Evolutionary conservation across 1,140 invertebrate genomes (phyloP).

Genomic region (Aricia agestis): DNA sequence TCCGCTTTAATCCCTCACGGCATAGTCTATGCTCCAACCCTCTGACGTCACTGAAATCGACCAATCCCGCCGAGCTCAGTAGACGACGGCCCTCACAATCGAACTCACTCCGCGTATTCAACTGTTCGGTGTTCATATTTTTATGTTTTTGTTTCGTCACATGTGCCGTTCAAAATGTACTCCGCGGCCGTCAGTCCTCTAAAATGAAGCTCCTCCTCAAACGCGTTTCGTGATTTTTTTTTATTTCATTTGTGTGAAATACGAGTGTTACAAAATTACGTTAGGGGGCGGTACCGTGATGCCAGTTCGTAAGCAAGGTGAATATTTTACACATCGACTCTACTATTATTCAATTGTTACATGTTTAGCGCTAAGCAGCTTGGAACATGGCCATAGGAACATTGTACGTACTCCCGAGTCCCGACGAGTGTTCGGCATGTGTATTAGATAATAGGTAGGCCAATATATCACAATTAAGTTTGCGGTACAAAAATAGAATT

Average conservation of each 20-base stretch:
- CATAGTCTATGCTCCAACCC: conserved; percentile 70
- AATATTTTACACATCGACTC: conserved; percentile 35
- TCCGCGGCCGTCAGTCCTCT: conserved; percentile 54
- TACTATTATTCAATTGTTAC: conserved; percentile 27
- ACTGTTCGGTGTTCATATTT: conserved; percentile 46
- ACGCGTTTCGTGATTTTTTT: conserved; percentile 48
- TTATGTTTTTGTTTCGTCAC: conserved; percentile 65
- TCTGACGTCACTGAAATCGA: conserved; percentile 75
- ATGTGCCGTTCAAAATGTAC: conserved; percentile 55
- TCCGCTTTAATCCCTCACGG: conserved; percentile 39
- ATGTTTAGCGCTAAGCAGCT: background rate
- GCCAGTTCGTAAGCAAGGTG: conserved; percentile 77
- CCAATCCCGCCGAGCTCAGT: conserved; percentile 67
- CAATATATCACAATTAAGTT: background rate
- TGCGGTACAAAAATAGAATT: background rate
- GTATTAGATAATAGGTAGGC: background rate
- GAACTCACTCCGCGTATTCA: conserved; percentile 58
- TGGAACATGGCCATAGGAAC: background rate
- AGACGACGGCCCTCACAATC: conserved; percentile 55
- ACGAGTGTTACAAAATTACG: conserved; percentile 65
- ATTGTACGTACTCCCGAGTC: background rate
- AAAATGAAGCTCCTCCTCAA: conserved; percentile 50
- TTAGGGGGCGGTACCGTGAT: conserved; percentile 74
- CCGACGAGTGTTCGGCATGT: background rate
- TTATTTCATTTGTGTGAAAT: conserved; percentile 56